phyloP scores from a whole-genome alignment of 2,797 vertebrate genomes.

The Muscicapa striata region DNA sequence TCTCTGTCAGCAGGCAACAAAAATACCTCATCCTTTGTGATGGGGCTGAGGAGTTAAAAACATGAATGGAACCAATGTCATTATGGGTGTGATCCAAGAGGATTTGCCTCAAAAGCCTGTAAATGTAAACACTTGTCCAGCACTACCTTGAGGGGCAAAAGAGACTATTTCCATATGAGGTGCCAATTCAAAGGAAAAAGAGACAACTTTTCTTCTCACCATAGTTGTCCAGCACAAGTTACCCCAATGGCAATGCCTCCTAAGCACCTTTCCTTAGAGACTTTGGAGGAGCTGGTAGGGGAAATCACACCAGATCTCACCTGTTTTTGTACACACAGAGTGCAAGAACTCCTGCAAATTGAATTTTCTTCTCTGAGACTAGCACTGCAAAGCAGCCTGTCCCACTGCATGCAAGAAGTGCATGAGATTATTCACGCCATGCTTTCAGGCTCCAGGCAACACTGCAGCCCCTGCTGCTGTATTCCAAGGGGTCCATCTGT shows the following conservation, averaged over 20 bases:
- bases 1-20: not conserved
- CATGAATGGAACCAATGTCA: not conserved
- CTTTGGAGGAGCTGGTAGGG: not conserved
- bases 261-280: not conserved
- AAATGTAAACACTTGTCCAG: not conserved
- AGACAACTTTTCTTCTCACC: not conserved
- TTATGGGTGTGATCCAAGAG: not conserved
- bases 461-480: not conserved
- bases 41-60: not conserved
- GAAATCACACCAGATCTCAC: not conserved
- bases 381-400: not conserved
- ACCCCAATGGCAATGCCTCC: not conserved
- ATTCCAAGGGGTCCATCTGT: conserved; percentile 25
- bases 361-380: not conserved
- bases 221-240: not conserved
- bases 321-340: not conserved
- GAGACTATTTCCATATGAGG: not conserved
- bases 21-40: not conserved
- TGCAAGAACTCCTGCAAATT: not conserved
- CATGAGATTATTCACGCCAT: not conserved
- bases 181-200: not conserved
- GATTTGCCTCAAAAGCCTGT: not conserved
- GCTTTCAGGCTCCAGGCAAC: not conserved
- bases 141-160: not conserved
- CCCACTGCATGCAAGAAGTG: not conserved